These are phyloP conservation scores for Abrostola tripartita DNA, from an alignment of 2,888 invertebrate species.

Conservation along the genomic window DNA sequence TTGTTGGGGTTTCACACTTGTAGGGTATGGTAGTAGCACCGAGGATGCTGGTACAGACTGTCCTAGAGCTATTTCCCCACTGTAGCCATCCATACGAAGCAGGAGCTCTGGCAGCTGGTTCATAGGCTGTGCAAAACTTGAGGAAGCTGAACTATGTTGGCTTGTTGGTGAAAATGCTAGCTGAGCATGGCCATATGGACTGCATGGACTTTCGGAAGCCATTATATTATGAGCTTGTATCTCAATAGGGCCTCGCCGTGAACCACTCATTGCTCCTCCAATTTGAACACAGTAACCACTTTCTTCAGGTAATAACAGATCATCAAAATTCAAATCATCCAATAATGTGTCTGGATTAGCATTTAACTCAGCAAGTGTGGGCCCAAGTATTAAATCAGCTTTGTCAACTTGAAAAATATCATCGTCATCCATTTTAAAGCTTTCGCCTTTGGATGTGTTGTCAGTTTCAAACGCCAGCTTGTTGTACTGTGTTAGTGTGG, in stretches of 20 bases:
- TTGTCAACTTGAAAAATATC: slow-evolving; percentile 96
- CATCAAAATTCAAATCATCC: slow-evolving; percentile 96
- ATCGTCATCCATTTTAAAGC: slow-evolving; percentile 95
- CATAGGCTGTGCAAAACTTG: slow-evolving; percentile 82
- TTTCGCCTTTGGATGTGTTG: slow-evolving; percentile 85
- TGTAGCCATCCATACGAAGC: slow-evolving; percentile 89
- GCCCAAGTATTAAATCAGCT: slow-evolving; percentile 94
- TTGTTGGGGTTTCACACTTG: slow-evolving; percentile 78
- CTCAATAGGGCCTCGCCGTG: slow-evolving; percentile 65
- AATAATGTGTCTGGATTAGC: slow-evolving; percentile 94
- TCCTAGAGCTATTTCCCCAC: slow-evolving; percentile 88
- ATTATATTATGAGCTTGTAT: slow-evolving; percentile 68
- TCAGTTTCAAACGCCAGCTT: slow-evolving; percentile 81
- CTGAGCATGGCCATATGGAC: slow-evolving; percentile 83
- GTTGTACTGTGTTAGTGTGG: slow-evolving; percentile 77
- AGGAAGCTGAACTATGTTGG: slow-evolving; percentile 89
- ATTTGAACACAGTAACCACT: slow-evolving; percentile 87
- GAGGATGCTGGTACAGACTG: slow-evolving; percentile 90
- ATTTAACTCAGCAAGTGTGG: slow-evolving; percentile 95
- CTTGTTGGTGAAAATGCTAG: slow-evolving; percentile 91
- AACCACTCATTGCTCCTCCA: slow-evolving; percentile 83
- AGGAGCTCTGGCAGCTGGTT: slow-evolving; percentile 90
- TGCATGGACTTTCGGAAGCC: slow-evolving; percentile 83
- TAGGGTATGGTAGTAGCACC: slow-evolving; percentile 82
- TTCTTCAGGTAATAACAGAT: slow-evolving; percentile 92